Evolutionary conservation across 2,888 invertebrate genomes (phyloP), one percentile per base, ranked within the genome.

Genomic region (Drosophila kuntzei): DNA sequence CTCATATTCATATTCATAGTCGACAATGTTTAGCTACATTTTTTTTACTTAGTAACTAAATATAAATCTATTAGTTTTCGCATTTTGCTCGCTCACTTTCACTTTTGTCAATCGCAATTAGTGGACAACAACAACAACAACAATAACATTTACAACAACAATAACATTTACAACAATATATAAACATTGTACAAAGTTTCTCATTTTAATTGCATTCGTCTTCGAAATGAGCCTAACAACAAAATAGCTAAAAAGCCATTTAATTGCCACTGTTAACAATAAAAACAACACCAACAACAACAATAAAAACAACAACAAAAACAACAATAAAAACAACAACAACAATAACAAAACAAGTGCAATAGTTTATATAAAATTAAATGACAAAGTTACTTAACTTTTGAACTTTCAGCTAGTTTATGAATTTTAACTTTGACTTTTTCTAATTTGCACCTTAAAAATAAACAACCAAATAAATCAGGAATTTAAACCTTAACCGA

Each of bases 51-150:
- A 75, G 71, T 47, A 20, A 44, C 71, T 55, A 59, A 54, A 63
- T 55, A 55, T 70, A 65, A 71, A 58, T 66, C 50, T 66, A 55
- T 71, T 75, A 66, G 54, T 75, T 75, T 70, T 25, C 44, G 55
- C 58, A 49, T 58, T 71, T 75, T 37, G 51, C 55, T 39, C 47
- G 46, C 47, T 37, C 69, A 65, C 82, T 82, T 83, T 83, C 87
- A 83, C 87, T 86, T 83, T 78, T 76, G 59, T 76, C 86, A 86
- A 80, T 86, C 76, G 84, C 80, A 86, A 82, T 82, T 82, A 80
- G 83, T 70, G 54, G 55, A 58, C n/a, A 53, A 18, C 41, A 39
- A 53, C 20, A 43, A 47, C 54, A 58, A 50, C 68, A 74, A 36
- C 55, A 71, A 36, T 44, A 72, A 36, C 50, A 57, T n/a, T 27